These are phyloP conservation scores for Orussus abietinus DNA, from an alignment of 1,140 invertebrate species.

Conservation along the genomic window DNA sequence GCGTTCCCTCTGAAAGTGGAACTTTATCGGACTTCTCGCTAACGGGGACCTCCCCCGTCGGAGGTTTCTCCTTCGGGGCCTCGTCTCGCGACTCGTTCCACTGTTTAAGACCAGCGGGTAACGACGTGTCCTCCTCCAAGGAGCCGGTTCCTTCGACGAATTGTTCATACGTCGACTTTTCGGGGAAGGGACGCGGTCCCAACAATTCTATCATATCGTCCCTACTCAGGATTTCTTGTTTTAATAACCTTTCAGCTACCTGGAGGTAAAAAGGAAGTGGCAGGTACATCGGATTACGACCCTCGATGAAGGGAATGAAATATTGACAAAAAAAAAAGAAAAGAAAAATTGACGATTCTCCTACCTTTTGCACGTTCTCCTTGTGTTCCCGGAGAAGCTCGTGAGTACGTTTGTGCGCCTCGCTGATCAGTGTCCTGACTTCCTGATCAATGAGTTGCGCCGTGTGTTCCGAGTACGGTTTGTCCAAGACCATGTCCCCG, in stretches of 20 bases:
- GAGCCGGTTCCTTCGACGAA: constrained; percentile 99
- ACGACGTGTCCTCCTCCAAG: constrained; percentile 90
- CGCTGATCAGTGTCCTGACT: constrained; percentile 80
- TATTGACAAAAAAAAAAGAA: too few relatives aligned
- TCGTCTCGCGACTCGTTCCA: constrained; percentile 78
- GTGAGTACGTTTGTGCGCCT: constrained; percentile 77
- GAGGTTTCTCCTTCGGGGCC: constrained; percentile 4
- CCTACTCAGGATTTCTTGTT: constrained; percentile 92
- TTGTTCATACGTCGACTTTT: constrained; percentile 99
- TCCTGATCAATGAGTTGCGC: constrained; percentile 95
- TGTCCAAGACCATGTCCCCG: constrained; percentile 91
- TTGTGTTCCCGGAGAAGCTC: constrained; percentile 83
- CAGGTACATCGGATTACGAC: too few relatives aligned
- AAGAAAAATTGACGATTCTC: too few relatives aligned
- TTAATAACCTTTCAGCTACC: constrained; percentile 91
- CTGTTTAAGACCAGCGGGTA: constrained; percentile 93
- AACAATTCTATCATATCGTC: constrained; percentile 98
- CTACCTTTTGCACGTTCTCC: constrained; percentile 81
- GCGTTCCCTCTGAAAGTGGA: constrained; percentile 5
- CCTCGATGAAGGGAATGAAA: too few relatives aligned
- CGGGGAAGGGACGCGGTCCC: constrained; percentile 91
- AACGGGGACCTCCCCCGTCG: neutral
- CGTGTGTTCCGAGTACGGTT: constrained; percentile 97
- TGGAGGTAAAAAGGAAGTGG: too few relatives aligned
- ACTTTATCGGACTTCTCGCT: neutral